phyloP scores from a whole-genome alignment of 2,797 vertebrate species.

The Aselliscus stoliczkanus region DNA sequence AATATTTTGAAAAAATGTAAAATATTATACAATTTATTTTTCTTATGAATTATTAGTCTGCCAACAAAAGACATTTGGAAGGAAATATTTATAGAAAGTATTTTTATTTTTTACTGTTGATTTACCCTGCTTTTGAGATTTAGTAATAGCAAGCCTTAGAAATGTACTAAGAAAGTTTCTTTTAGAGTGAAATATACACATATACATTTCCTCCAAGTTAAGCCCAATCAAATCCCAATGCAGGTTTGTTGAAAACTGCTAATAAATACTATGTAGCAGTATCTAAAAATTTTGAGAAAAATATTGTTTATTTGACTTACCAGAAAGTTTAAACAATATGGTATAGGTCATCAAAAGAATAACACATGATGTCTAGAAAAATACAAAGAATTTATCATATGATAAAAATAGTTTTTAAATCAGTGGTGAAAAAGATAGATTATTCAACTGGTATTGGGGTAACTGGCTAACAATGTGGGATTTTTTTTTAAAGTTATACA shows the following conservation, averaged over 20 bases:
- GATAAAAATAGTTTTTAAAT: conserved; percentile 14
- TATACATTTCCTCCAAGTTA: not conserved
- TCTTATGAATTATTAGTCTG: conserved; percentile 30
- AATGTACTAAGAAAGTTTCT: conserved; percentile 11
- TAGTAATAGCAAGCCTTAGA: conserved; percentile 10
- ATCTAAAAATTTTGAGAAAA: not conserved
- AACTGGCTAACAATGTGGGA: not conserved
- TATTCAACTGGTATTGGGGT: not conserved
- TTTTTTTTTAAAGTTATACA: not conserved
- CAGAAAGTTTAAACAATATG: not conserved
- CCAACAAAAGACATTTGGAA: conserved; percentile 26
- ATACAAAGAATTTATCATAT: not conserved
- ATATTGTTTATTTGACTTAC: not conserved
- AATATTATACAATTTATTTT: conserved; percentile 12
- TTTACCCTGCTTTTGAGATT: conserved; percentile 46
- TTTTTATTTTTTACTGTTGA: conserved; percentile 51
- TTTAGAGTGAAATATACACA: conserved; percentile 13
- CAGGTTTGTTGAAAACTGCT: not conserved
- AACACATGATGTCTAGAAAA: not conserved
- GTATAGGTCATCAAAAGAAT: not conserved
- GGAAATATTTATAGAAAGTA: conserved; percentile 26
- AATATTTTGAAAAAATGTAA: conserved; percentile 45
- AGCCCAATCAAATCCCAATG: not conserved
- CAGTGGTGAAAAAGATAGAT: not conserved
- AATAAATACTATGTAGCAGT: not conserved